phyloP scores from a whole-genome alignment of 2,797 vertebrate genomes.

The Fundulus diaphanus region DNA sequence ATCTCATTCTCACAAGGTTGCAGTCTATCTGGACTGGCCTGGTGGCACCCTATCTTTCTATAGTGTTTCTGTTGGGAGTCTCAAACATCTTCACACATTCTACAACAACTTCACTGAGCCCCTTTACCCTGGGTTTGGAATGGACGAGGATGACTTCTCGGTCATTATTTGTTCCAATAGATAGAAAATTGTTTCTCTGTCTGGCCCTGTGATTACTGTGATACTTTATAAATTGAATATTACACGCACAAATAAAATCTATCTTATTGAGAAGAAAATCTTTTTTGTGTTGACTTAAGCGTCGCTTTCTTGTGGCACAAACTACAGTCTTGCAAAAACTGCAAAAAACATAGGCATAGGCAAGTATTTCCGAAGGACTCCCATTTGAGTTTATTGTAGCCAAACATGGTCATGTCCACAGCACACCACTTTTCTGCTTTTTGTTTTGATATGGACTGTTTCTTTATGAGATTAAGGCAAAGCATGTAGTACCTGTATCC shows the following conservation, averaged over 20 bases:
- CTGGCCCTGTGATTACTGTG: neutral
- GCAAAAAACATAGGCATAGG: neutral
- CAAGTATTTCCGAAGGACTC: neutral
- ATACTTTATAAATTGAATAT: neutral
- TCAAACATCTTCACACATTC: conserved; percentile 50
- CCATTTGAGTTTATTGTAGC: neutral
- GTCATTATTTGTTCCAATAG: conserved; percentile 13
- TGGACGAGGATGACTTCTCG: conserved; percentile 50
- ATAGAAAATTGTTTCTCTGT: neutral
- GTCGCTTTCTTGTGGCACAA: neutral
- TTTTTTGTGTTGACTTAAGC: neutral
- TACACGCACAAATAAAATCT: neutral
- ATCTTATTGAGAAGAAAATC: neutral
- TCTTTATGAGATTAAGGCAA: neutral
- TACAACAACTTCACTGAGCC: conserved; percentile 44
- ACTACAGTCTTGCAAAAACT: neutral
- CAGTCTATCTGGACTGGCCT: conserved; percentile 45
- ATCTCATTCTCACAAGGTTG: conserved; percentile 22
- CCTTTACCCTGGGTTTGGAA: conserved; percentile 41
- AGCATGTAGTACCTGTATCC: no score
- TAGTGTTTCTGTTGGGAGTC: conserved; percentile 21
- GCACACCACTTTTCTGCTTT: neutral
- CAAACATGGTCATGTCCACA: neutral
- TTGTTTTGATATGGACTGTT: neutral
- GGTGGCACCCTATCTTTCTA: conserved; percentile 56